Conservation (phyloP, 2,113 vertebrate species). For the Otis tarda region DNA sequence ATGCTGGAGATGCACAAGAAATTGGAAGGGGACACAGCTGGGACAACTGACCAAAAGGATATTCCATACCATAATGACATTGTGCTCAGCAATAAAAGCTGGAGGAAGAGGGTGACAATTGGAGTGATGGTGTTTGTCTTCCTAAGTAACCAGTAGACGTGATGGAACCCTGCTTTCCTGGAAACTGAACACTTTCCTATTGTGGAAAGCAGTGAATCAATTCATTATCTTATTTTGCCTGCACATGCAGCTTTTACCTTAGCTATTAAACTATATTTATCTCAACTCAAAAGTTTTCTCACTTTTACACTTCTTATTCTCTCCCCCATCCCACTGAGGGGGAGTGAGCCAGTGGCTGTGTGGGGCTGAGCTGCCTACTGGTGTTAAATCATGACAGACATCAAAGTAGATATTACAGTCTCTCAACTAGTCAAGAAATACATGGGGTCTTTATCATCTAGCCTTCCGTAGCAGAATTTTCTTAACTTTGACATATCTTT, state of each 20-base stretch:
- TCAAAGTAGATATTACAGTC: not conserved
- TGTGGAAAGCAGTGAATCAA: not conserved
- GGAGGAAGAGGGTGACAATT: rapidly evolving
- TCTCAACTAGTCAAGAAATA: not conserved
- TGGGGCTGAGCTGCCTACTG: not conserved
- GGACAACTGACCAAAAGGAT: not conserved
- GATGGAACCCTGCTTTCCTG: not conserved
- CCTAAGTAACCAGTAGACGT: rapidly evolving
- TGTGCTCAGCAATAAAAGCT: not conserved
- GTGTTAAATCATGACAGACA: not conserved
- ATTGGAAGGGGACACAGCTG: not conserved
- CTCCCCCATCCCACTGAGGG: rapidly evolving
- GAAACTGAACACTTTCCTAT: not conserved
- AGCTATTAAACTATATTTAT: not conserved
- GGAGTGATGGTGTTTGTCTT: rapidly evolving
- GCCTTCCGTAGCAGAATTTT: not conserved
- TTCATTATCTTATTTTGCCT: not conserved
- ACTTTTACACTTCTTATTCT: not conserved
- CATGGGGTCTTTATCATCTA: not conserved
- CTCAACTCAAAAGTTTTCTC: not conserved
- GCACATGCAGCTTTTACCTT: rapidly evolving
- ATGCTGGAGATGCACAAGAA: not conserved
- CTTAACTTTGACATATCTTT: not conserved
- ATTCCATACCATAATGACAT: not conserved
- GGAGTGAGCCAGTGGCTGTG: rapidly evolving